Percentiles rank a stretch among this genome's conserved stretches.
These are phyloP conservation scores for Cephonodes hylas DNA, from an alignment of 2,888 invertebrate genomes.

Conservation along the genomic window DNA sequence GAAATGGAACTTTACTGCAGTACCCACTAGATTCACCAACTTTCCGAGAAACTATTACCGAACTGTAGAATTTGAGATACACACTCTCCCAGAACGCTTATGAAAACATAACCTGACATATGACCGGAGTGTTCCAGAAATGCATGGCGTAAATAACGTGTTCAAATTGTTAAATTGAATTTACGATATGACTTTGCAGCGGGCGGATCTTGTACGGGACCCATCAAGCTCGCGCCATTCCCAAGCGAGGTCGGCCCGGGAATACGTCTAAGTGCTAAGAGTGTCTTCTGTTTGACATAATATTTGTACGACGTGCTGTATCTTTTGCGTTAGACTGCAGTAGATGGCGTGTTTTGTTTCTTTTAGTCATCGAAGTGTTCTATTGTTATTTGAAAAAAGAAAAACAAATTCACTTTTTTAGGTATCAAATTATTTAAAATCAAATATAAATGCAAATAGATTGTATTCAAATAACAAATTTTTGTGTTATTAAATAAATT, in stretches of 20 bases:
- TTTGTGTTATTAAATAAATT: too few relatives aligned
- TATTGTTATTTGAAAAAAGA: not conserved
- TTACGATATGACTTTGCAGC: slow-evolving; percentile 38
- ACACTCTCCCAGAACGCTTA: not conserved
- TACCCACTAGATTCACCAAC: too few relatives aligned
- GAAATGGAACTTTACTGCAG: too few relatives aligned
- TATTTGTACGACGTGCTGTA: slow-evolving; percentile 29
- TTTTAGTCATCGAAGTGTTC: not conserved
- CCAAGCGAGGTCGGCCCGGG: slow-evolving; percentile 33
- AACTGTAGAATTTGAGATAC: too few relatives aligned
- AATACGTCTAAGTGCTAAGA: slow-evolving; percentile 52
- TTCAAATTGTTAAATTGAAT: slow-evolving; percentile 50
- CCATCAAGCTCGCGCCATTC: slow-evolving; percentile 22
- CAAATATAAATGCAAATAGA: too few relatives aligned
- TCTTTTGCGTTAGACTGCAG: not conserved
- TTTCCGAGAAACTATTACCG: too few relatives aligned
- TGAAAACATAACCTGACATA: not conserved
- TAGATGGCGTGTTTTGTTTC: not conserved
- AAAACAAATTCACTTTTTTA: not conserved
- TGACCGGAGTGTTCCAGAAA: not conserved
- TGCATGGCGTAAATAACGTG: slow-evolving; percentile 27
- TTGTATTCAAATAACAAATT: too few relatives aligned
- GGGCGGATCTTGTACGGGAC: slow-evolving; percentile 22
- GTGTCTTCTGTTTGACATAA: slow-evolving; percentile 35
- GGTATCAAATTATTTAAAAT: too few relatives aligned